These are phyloP conservation scores for Thinocorus orbignyianus DNA, from an alignment of 2,113 vertebrate genomes.

Conservation along the genomic window DNA sequence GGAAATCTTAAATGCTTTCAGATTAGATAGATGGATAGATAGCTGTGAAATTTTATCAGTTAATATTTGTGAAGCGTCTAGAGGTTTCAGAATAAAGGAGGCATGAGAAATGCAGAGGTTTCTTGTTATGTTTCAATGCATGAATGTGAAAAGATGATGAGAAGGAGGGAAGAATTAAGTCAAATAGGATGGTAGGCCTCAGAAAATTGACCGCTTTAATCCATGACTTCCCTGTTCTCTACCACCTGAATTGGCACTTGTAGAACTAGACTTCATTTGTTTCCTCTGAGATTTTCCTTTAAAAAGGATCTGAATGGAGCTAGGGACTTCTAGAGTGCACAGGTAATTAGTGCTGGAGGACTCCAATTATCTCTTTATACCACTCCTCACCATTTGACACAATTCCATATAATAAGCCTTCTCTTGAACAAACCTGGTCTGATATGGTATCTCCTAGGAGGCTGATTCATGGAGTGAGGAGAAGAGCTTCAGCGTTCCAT, in stretches of 20 bases:
- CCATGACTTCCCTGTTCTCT: neutral
- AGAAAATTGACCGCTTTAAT: neutral
- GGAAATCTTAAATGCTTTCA: neutral
- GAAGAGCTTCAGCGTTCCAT: neutral
- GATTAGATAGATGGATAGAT: neutral
- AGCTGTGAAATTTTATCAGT: slow-evolving; percentile 8
- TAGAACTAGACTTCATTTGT: slow-evolving; percentile 14
- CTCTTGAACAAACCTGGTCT: neutral
- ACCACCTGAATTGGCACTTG: neutral
- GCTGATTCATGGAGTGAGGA: neutral
- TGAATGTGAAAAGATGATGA: neutral
- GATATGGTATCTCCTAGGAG: neutral
- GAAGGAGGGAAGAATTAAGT: neutral
- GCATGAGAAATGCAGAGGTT: neutral
- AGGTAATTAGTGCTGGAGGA: slow-evolving; percentile 51
- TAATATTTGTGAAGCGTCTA: neutral
- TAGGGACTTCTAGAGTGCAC: slow-evolving; percentile 31
- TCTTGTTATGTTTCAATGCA: neutral
- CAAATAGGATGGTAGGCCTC: neutral
- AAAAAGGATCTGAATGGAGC: slow-evolving; percentile 27
- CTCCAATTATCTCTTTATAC: slow-evolving; percentile 48
- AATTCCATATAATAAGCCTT: slow-evolving; percentile 31
- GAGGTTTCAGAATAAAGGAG: slow-evolving; percentile 26
- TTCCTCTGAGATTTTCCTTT: slow-evolving; percentile 12
- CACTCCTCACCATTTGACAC: slow-evolving; percentile 48